Evolutionary conservation across 2,113 vertebrate genomes (phyloP).

Genomic region (Trichechus manatus): DNA sequence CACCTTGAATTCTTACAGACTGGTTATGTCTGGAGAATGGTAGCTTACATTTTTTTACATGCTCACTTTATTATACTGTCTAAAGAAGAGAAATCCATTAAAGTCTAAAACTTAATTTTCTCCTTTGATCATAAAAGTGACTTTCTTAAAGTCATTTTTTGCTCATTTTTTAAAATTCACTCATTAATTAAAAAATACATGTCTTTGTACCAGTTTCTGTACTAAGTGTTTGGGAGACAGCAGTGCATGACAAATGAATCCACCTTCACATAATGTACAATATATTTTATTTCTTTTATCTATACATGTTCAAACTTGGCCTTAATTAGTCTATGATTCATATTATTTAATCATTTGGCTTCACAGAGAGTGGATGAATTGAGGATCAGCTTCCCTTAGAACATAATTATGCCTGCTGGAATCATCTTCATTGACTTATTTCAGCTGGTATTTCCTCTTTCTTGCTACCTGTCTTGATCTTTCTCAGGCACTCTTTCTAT

Average conservation of each 20-base stretch:
- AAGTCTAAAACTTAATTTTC: slow-evolving; percentile 35
- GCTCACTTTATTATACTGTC: slow-evolving; percentile 43
- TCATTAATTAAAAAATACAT: slow-evolving; percentile 41
- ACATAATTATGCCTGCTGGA: background rate
- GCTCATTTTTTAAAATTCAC: slow-evolving; percentile 3
- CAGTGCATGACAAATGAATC: background rate
- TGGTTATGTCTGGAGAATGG: slow-evolving; percentile 26
- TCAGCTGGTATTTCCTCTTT: background rate
- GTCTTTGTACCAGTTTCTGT: background rate
- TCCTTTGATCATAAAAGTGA: slow-evolving; percentile 45
- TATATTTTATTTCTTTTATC: background rate
- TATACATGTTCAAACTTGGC: background rate
- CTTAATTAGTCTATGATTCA: slow-evolving; percentile 36
- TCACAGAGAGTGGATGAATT: background rate
- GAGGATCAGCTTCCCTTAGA: background rate
- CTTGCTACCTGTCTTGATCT: background rate
- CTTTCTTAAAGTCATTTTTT: slow-evolving; percentile 5
- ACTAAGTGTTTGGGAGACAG: background rate
- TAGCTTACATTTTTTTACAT: slow-evolving; percentile 15
- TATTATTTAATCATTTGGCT: slow-evolving; percentile 20
- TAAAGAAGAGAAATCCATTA: slow-evolving; percentile 44
- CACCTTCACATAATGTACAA: background rate
- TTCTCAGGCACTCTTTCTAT: background rate
- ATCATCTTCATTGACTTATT: background rate
- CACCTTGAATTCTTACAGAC: slow-evolving; percentile 6